phyloP scores from a whole-genome alignment of 2,888 invertebrate species.

The Cerceris ruficornis region DNA sequence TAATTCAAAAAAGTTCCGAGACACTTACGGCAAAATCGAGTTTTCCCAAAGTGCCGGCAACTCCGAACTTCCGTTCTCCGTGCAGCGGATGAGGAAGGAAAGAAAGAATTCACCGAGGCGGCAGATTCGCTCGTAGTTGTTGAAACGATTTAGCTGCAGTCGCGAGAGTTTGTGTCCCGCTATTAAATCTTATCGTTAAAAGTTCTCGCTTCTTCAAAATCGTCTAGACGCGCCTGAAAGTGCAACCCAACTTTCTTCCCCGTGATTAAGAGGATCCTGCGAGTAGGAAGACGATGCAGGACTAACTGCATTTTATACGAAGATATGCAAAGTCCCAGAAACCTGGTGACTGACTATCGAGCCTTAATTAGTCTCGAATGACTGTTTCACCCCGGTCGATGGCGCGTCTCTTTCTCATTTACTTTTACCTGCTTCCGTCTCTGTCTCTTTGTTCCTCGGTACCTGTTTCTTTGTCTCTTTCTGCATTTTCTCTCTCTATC shows the following conservation, averaged over 20 bases:
- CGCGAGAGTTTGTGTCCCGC: conserved; percentile 29
- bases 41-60: not conserved
- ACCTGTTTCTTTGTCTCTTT: not conserved
- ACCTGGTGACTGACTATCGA: not conserved
- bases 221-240: conserved; percentile 5
- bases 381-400: not conserved
- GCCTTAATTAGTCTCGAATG: not conserved
- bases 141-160: conserved; percentile 44
- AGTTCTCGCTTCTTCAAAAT: conserved; percentile 38
- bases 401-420: not conserved
- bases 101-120: not conserved
- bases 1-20: too few relatives aligned
- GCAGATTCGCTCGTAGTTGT: conserved; percentile 37
- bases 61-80: not conserved
- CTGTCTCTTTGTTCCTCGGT: not conserved
- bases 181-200: conserved; percentile 52
- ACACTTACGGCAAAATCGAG: too few relatives aligned
- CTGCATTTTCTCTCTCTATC: not conserved
- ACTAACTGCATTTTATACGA: too few relatives aligned
- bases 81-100: not conserved
- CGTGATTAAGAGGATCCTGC: not conserved
- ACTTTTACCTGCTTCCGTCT: not conserved
- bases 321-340: not conserved
- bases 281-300: not conserved
- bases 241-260: conserved; percentile 8